phyloP scores from a whole-genome alignment of 2,888 invertebrate species.

The Achlya flavicornis region DNA sequence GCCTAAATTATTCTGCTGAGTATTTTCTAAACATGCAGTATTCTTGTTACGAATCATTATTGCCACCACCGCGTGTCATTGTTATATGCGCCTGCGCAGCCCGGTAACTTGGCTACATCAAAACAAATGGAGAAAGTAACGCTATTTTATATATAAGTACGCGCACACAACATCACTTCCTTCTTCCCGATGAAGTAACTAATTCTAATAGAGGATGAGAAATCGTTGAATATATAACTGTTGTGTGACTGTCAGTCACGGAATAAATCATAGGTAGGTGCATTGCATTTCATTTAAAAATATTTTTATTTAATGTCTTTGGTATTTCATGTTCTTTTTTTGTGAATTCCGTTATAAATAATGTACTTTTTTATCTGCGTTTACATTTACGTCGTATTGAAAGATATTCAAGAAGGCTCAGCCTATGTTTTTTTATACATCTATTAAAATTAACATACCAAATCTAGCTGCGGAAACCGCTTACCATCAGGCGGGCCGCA shows the following conservation, averaged over 20 bases:
- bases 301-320: not conserved
- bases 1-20: slow-evolving; percentile 4
- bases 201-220: slow-evolving; percentile 47
- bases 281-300: not conserved
- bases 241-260: slow-evolving; percentile 2
- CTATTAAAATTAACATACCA: too few species aligned
- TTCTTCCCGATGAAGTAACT: slow-evolving; percentile 55
- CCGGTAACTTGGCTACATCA: slow-evolving; percentile 49
- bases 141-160: slow-evolving; percentile 61
- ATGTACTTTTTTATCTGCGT: too few species aligned
- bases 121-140: slow-evolving; percentile 79
- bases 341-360: too few species aligned
- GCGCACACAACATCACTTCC: slow-evolving; percentile 64
- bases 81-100: slow-evolving; percentile 48
- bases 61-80: slow-evolving; percentile 40
- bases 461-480: too few species aligned
- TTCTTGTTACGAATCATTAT: slow-evolving; percentile 33
- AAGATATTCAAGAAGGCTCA: too few species aligned
- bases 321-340: too few species aligned
- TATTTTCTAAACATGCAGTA: slow-evolving; percentile 22
- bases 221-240: slow-evolving; percentile 20
- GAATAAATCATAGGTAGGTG: not conserved
- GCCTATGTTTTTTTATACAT: too few species aligned
- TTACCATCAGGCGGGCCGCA: too few species aligned
- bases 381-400: too few species aligned